A percentile compares a stretch with the other conserved stretches of the same genome.
These are phyloP conservation scores for Nesometra sesokonis DNA, from an alignment of 35 echinoderm and acorn worm genomes.

Conservation along the genomic window DNA sequence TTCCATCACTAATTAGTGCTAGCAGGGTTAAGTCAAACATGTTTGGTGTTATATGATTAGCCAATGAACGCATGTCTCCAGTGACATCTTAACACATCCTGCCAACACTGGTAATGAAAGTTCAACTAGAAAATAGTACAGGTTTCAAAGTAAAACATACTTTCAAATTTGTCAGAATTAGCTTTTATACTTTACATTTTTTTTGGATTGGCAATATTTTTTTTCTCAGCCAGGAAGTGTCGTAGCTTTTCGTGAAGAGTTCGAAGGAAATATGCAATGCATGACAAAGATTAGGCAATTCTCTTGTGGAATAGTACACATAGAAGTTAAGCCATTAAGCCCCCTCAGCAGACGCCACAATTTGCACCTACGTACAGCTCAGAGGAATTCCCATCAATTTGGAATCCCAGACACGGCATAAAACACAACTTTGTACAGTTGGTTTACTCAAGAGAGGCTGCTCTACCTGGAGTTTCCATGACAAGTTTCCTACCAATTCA, in stretches of 20 bases:
- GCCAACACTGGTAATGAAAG: background rate
- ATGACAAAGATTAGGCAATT: background rate
- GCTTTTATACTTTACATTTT: background rate
- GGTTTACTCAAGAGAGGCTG: background rate
- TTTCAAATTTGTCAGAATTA: background rate
- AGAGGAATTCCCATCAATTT: background rate
- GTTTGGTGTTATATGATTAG: background rate
- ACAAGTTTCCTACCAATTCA: too few relatives aligned
- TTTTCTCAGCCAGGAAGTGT: background rate
- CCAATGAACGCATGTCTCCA: background rate
- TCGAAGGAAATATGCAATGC: background rate
- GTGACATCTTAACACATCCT: background rate
- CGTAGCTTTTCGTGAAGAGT: background rate
- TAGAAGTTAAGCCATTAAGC: background rate
- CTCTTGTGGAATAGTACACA: background rate
- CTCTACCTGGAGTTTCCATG: too few relatives aligned
- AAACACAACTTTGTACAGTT: background rate
- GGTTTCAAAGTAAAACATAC: background rate
- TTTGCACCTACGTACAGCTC: background rate
- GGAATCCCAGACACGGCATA: background rate
- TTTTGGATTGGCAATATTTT: background rate
- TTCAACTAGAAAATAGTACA: background rate
- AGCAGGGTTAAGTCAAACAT: too few relatives aligned
- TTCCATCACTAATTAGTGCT: too few relatives aligned
- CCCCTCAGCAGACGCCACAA: background rate